Evolutionary conservation across 2,888 invertebrate species (phyloP).

Genomic region (Ceraclea dissimilis): DNA sequence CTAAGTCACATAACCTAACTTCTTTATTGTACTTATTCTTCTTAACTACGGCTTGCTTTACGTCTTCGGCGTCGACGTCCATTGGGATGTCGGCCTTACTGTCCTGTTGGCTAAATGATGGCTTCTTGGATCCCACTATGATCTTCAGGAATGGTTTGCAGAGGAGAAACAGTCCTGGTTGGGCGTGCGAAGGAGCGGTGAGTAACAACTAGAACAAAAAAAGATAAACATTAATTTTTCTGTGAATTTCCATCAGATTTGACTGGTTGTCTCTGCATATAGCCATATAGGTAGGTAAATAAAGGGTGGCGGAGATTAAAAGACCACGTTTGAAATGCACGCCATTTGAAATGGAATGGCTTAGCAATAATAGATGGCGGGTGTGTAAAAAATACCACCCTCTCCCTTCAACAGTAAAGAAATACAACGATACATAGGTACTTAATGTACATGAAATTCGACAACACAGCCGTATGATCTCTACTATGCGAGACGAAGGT

Average conservation of each 20-base stretch:
- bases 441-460: too few species aligned
- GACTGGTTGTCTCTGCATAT: background rate
- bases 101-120: background rate
- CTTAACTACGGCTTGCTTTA: conserved; percentile 5
- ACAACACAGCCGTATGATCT: too few species aligned
- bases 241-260: too few species aligned
- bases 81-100: background rate
- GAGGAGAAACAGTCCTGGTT: conserved; percentile 40
- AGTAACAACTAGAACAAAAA: conserved; percentile 37
- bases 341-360: too few species aligned
- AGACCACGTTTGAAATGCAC: too few species aligned
- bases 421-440: too few species aligned
- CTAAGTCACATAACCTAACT: conserved; percentile 2
- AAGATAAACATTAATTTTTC: conserved; percentile 9
- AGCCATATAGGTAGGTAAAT: too few species aligned
- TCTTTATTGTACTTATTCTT: background rate
- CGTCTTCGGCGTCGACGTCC: conserved; percentile 1
- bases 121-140: conserved; percentile 34
- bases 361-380: too few species aligned
- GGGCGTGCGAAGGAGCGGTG: conserved; percentile 42
- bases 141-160: conserved; percentile 41
- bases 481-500: too few species aligned
- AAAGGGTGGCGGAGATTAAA: too few species aligned
- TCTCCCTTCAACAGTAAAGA: too few species aligned
- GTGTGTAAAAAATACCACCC: too few species aligned